Evolutionary conservation across 2,113 vertebrate genomes (phyloP).

Genomic region (Struthidea cinerea): DNA sequence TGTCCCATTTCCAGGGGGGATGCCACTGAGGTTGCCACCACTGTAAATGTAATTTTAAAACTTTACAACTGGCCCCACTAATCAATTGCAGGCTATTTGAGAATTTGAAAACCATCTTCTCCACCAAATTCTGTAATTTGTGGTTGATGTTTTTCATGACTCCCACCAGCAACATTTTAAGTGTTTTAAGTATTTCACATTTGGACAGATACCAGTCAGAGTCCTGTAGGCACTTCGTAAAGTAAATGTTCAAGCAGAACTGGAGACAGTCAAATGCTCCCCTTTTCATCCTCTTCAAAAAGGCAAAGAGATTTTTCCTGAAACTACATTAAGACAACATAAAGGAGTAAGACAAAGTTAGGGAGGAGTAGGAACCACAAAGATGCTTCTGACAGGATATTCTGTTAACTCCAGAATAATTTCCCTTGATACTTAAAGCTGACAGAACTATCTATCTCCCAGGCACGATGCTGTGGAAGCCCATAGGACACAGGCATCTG

Average conservation of each 20-base stretch:
- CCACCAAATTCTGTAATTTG: neutral
- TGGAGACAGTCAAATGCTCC: neutral
- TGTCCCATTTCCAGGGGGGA: neutral
- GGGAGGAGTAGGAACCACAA: neutral
- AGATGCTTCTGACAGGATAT: neutral
- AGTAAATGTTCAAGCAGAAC: neutral
- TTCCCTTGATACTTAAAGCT: neutral
- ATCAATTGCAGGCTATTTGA: neutral
- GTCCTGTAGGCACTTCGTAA: neutral
- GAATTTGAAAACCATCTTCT: neutral
- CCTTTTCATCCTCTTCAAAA: neutral
- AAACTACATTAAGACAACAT: neutral
- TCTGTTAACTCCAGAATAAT: neutral
- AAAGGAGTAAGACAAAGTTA: neutral
- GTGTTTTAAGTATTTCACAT: neutral
- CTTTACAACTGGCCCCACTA: neutral
- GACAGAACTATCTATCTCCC: neutral
- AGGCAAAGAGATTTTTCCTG: neutral
- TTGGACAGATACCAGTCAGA: neutral
- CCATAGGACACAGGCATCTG: neutral
- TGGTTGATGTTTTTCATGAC: neutral
- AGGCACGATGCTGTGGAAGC: neutral
- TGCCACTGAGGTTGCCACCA: neutral
- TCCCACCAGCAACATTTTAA: neutral
- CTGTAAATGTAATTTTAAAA: neutral